These are phyloP conservation scores for Phengaris alcon DNA, from an alignment of 2,888 invertebrate genomes.

Conservation along the genomic window DNA sequence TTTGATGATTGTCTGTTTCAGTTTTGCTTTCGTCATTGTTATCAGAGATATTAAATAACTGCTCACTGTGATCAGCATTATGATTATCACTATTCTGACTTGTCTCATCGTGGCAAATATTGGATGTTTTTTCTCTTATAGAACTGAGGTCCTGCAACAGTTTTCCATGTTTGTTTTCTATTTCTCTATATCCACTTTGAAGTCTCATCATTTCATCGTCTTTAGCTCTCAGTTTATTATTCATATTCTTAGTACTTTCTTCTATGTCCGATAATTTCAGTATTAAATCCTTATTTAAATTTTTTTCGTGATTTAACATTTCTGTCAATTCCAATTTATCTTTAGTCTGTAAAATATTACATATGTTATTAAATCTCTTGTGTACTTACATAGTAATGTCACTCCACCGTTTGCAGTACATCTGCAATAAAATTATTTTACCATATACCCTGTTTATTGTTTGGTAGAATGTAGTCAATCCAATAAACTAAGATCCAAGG, in stretches of 20 bases:
- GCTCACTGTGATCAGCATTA: background rate
- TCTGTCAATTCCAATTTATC: constrained; percentile 93
- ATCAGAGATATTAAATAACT: background rate
- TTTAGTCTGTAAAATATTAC: constrained; percentile 82
- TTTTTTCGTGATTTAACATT: constrained; percentile 87
- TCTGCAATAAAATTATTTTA: too few relatives aligned
- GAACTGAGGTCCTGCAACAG: constrained; percentile 55
- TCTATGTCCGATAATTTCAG: constrained; percentile 83
- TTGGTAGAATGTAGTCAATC: too few relatives aligned
- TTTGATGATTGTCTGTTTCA: constrained; percentile 37
- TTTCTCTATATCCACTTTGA: constrained; percentile 79
- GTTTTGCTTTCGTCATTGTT: constrained; percentile 16
- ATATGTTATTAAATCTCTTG: background rate
- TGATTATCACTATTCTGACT: background rate
- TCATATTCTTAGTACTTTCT: constrained; percentile 81
- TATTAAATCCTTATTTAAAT: constrained; percentile 86
- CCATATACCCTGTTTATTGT: too few relatives aligned
- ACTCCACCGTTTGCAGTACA: background rate
- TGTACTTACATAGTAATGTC: background rate
- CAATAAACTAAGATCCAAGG: too few relatives aligned
- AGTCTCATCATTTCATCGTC: constrained; percentile 85
- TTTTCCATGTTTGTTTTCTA: constrained; percentile 80
- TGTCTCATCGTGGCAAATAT: background rate
- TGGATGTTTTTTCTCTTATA: constrained; percentile 29
- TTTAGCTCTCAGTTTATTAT: constrained; percentile 84